Conservation (phyloP, 1,140 invertebrate genomes). For the Caenorhabditis briggsae region DNA sequence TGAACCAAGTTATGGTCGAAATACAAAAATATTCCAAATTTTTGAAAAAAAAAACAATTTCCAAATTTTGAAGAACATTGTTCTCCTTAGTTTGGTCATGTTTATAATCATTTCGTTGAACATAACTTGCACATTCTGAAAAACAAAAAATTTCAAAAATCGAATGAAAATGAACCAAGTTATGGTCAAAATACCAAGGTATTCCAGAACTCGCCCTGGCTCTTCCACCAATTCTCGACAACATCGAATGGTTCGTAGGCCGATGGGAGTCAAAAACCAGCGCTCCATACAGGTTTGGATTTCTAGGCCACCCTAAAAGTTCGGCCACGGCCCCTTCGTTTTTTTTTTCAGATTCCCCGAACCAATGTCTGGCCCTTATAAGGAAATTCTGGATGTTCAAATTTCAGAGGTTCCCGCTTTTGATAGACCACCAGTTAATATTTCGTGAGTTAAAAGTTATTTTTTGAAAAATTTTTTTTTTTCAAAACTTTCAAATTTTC, state of each 20-base stretch:
- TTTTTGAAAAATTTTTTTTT: neutral
- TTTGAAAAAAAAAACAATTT: no score
- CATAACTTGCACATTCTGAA: no score
- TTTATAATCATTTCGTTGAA: no score
- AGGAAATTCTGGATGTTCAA: conserved; percentile 70
- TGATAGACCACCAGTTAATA: conserved; percentile 73
- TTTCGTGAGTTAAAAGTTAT: conserved; percentile 65
- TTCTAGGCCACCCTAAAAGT: neutral
- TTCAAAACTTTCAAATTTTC: conserved; percentile 3
- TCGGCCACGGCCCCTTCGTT: neutral
- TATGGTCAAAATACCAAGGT: neutral
- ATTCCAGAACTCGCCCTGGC: conserved; percentile 67
- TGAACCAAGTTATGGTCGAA: no score
- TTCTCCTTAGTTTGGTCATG: no score
- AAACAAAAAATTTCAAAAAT: no score
- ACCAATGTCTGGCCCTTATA: conserved; percentile 68
- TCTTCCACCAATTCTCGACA: conserved; percentile 72
- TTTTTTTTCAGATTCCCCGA: conserved; percentile 68
- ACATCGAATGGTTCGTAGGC: conserved; percentile 72
- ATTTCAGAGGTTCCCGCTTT: conserved; percentile 72
- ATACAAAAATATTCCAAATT: no score
- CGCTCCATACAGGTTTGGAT: conserved; percentile 62
- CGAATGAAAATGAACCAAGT: no score
- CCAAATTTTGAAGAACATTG: no score
- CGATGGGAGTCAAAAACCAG: conserved; percentile 71